A percentile compares a stretch with the other conserved stretches of the same genome.
Evolutionary conservation across 2,888 invertebrate genomes (phyloP).

Genomic region (Leptothorax acervorum): DNA sequence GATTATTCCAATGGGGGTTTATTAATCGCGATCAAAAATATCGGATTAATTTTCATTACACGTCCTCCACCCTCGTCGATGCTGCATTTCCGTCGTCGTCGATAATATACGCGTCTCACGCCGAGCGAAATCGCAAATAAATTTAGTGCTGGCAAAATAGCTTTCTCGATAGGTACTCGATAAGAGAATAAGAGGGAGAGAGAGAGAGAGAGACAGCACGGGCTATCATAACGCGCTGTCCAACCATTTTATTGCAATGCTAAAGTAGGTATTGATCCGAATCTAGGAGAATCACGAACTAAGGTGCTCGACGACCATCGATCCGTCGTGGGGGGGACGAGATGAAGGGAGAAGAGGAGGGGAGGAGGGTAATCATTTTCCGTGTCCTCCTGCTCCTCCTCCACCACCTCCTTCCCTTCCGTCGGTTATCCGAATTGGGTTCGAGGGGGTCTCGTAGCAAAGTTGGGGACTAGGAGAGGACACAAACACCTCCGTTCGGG

Average conservation of each 20-base stretch:
- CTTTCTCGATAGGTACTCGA: slow-evolving; percentile 71
- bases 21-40: neutral
- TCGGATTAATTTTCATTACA: neutral
- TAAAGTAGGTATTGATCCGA: slow-evolving; percentile 78
- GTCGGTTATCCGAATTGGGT: slow-evolving; percentile 80
- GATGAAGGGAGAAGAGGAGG: slow-evolving; percentile 65
- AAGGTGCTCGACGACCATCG: slow-evolving; percentile 78
- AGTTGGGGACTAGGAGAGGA: slow-evolving; percentile 80
- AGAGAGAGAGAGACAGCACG: slow-evolving; percentile 33
- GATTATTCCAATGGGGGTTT: neutral
- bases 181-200: slow-evolving; percentile 59
- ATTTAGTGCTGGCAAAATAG: slow-evolving; percentile 70
- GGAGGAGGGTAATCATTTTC: slow-evolving; percentile 78
- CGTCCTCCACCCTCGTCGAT: neutral
- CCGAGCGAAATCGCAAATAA: slow-evolving; percentile 68
- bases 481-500: slow-evolving; percentile 79
- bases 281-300: slow-evolving; percentile 77
- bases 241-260: slow-evolving; percentile 78
- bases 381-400: slow-evolving; percentile 73
- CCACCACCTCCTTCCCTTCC: slow-evolving; percentile 70
- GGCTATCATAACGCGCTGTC: slow-evolving; percentile 77
- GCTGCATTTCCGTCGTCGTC: neutral
- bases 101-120: slow-evolving; percentile 58
- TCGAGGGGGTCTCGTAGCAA: slow-evolving; percentile 78
- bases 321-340: slow-evolving; percentile 69